A percentile compares a stretch with the other conserved stretches of the same genome.
phyloP scores from a whole-genome alignment of 2,888 invertebrate species.

The Volucella inflata region DNA sequence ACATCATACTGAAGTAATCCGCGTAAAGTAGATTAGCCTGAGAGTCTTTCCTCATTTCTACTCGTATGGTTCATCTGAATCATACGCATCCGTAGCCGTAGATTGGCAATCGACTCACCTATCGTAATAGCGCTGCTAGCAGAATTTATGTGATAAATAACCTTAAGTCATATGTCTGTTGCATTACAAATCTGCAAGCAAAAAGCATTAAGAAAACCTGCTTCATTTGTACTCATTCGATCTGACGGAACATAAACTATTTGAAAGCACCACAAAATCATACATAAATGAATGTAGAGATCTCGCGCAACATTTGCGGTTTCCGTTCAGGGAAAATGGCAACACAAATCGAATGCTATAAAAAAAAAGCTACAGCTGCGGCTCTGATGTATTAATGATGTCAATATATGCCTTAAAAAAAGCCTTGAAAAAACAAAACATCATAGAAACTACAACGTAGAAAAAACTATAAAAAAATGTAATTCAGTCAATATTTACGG shows the following conservation, averaged over 20 bases:
- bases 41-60: constrained; percentile 35
- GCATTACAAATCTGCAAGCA: constrained; percentile 42
- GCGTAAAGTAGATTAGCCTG: constrained; percentile 39
- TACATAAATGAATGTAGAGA: constrained; percentile 6
- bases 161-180: constrained; percentile 59
- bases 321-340: constrained; percentile 48
- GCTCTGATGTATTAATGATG: constrained; percentile 36
- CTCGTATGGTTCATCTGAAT: constrained; percentile 45
- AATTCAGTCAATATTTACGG: constrained; percentile 43
- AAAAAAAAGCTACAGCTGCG: constrained; percentile 14
- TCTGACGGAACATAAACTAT: constrained; percentile 28
- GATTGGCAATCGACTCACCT: constrained; percentile 38
- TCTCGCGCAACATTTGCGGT: constrained; percentile 54
- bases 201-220: constrained; percentile 27
- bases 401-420: constrained; percentile 49
- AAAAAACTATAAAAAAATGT: constrained; percentile 30
- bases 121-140: constrained; percentile 41
- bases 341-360: constrained; percentile 39
- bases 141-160: constrained; percentile 61
- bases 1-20: constrained; percentile 15
- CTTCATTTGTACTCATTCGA: constrained; percentile 50
- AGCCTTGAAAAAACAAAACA: constrained; percentile 11
- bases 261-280: constrained; percentile 43
- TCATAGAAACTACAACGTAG: constrained; percentile 13
- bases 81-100: constrained; percentile 12